phyloP scores from a whole-genome alignment of 2,113 vertebrate genomes.

The Cyanoderma ruficeps region DNA sequence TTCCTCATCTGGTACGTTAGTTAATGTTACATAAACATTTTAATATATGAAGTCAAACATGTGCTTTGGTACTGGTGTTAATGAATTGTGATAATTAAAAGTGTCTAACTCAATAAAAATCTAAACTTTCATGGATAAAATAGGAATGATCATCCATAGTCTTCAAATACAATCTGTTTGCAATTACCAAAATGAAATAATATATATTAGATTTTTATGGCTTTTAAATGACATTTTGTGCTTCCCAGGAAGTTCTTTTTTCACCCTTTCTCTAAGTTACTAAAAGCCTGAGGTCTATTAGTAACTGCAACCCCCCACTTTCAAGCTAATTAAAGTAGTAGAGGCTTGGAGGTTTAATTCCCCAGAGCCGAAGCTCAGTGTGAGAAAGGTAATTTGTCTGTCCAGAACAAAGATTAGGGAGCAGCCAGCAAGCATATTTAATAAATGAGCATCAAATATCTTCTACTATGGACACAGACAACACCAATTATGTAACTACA shows the following conservation, averaged over 20 bases:
- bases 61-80: conserved; percentile 63
- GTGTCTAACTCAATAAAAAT: conserved; percentile 61
- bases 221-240: conserved; percentile 82
- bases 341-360: conserved; percentile 93
- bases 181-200: conserved; percentile 79
- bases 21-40: conserved; percentile 71
- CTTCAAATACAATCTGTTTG: conserved; percentile 76
- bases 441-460: conserved; percentile 97
- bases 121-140: conserved; percentile 67
- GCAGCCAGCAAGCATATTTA: conserved; percentile 91
- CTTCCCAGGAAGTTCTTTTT: conserved; percentile 78
- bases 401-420: conserved; percentile 97
- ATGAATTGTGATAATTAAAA: conserved; percentile 71
- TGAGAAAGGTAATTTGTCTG: conserved; percentile 99
- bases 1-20: conserved; percentile 64
- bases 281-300: conserved; percentile 91
- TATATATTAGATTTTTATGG: conserved; percentile 80
- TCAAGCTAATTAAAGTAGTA: conserved; percentile 98
- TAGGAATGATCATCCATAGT: conserved; percentile 67
- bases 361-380: conserved; percentile 90
- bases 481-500: conserved; percentile 87
- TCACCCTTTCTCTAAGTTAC: conserved; percentile 87
- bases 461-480: conserved; percentile 80
- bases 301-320: conserved; percentile 93
- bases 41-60: conserved; percentile 62